phyloP scores from a whole-genome alignment of 2,888 invertebrate species.

The Euzetes globulus region DNA sequence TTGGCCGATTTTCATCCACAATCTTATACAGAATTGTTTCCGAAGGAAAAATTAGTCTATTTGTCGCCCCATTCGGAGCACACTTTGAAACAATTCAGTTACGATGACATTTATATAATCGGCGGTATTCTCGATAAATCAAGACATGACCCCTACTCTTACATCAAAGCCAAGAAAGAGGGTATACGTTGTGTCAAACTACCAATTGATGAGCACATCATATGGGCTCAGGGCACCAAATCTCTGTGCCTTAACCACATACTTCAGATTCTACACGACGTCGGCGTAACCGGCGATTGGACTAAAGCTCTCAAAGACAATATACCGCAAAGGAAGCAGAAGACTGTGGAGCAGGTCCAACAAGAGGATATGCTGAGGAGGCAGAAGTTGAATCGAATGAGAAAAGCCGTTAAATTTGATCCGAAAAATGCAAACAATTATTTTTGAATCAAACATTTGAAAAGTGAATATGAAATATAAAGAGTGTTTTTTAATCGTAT shows the following conservation, averaged over 20 bases:
- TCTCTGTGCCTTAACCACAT: conserved; percentile 37
- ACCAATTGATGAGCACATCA: conserved; percentile 15
- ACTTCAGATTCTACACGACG: conserved; percentile 35
- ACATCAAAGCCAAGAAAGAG: conserved; percentile 30
- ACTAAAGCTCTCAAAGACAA: conserved; percentile 32
- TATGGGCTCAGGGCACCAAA: conserved; percentile 36
- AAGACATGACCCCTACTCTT: not conserved
- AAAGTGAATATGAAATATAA: no score
- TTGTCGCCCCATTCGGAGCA: conserved; percentile 75
- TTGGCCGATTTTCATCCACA: conserved; percentile 46
- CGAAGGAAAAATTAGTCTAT: conserved; percentile 72
- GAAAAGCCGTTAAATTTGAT: no score
- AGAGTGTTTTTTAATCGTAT: no score
- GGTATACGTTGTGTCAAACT: conserved; percentile 29
- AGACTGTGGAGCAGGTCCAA: not conserved
- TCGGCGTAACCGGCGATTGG: conserved; percentile 37
- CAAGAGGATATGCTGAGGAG: not conserved
- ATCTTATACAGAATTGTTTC: conserved; percentile 72
- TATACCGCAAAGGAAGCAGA: not conserved
- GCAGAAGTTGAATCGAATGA: not conserved
- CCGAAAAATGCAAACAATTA: no score
- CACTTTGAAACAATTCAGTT: conserved; percentile 61
- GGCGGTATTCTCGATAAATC: conserved; percentile 46
- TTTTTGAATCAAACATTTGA: no score
- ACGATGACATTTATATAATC: conserved; percentile 73